Base-by-base conservation (phyloP, 2,113 vertebrate genomes). In the Lepidothrix coronata region DNA sequence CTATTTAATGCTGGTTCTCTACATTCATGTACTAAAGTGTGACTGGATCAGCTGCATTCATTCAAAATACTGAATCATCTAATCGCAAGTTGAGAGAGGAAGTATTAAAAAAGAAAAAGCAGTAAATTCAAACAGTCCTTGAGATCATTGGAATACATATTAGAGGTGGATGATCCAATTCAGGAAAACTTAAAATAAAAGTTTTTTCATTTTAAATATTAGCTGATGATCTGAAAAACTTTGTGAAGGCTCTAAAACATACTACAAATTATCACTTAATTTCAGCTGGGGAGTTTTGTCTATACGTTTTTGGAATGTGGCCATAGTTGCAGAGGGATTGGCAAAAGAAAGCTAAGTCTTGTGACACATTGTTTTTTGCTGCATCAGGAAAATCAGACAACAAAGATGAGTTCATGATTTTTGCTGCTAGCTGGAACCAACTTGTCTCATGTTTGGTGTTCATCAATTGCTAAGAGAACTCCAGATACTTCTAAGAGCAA, bases 31-130 rank as follows among this genome's bases (percentile, higher is more conserved):
- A 4, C 5, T 39, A 58, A 89, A 96, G 43, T 46, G 9, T 93
- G 46, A 9, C 33, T 86, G 67, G 25, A 77, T 96, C 89, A 93
- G 75, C 59, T 77, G 51, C 51, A 74, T 83, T 92, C 41, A 76
- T 83, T 90, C 4, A 5, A 83, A 88, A 73, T 46, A 94, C n/a
- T 93, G 88, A 95, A 88, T 96, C 85, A 93, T 92, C 75, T 93
- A 86, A 92, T 95, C 78, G 66, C 28, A 84, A 82, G 23, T 30
- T 86, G 79, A 83, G 63, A 86, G 78, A 74, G 79, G 79, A 95
- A 94, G 67, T 57, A 48, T 74, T 89, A 7, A 58, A 7, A 58
- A 80, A 87, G 67, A 57, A 87, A 52, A 62, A 41, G 23, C 8
- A n/a, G 57, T 72, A 89, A 94, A 95, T 92, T 95, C 70, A 83